A percentile compares a stretch with the other conserved stretches of the same genome.
These are phyloP conservation scores for Lithodes maja DNA, from an alignment of 2,888 invertebrate species.

Conservation along the genomic window DNA sequence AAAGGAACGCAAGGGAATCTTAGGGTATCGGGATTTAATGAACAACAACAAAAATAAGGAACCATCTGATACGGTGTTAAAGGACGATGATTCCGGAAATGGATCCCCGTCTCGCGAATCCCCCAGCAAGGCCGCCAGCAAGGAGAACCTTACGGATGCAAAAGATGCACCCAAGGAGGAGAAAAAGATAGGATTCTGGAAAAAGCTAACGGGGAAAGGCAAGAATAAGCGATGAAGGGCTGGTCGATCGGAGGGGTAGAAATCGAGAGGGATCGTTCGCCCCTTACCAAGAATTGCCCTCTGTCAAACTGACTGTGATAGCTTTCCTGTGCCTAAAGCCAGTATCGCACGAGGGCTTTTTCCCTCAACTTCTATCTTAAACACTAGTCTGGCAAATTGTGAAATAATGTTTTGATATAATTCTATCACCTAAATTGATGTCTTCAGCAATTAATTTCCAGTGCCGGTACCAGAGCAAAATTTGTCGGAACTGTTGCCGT, in stretches of 20 bases:
- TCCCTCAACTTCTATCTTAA: no score
- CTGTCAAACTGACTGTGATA: conserved; percentile 60
- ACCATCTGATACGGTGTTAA: conserved; percentile 73
- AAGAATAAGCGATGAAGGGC: conserved; percentile 63
- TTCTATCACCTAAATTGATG: no score
- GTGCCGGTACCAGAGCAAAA: no score
- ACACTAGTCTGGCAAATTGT: no score
- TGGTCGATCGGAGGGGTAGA: background rate
- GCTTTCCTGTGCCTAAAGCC: conserved; percentile 49
- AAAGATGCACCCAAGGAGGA: conserved; percentile 66
- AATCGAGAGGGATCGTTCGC: background rate
- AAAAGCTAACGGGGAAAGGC: conserved; percentile 82
- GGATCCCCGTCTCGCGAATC: conserved; percentile 73
- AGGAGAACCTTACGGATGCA: conserved; percentile 55
- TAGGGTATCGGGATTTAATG: conserved; percentile 46
- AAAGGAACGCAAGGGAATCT: conserved; percentile 52
- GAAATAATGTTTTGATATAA: no score
- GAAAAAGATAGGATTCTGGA: conserved; percentile 75
- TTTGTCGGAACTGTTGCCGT: no score
- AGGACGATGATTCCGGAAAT: conserved; percentile 75
- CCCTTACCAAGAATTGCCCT: background rate
- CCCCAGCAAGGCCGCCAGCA: conserved; percentile 46
- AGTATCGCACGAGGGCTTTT: no score
- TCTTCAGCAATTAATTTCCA: no score
- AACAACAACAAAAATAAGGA: conserved; percentile 72